These are phyloP conservation scores for Pegea sp. DNA, from an alignment of 23 tunicate genomes.

Conservation along the genomic window DNA sequence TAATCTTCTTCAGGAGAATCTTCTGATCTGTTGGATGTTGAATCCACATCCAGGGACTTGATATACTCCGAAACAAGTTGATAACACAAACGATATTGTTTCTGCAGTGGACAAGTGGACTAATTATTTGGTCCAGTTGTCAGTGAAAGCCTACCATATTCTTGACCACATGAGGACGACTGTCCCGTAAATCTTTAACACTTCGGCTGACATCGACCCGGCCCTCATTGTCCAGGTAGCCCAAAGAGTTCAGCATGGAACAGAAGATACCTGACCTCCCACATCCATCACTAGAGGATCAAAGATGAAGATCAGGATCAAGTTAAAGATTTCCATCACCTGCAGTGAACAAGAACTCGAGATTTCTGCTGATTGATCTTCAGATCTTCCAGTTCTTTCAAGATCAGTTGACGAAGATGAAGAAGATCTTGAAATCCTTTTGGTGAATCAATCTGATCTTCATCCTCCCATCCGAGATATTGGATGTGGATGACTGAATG, in stretches of 20 bases:
- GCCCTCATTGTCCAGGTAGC: constrained; percentile 22
- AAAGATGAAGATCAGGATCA: background rate
- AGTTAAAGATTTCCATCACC: constrained; percentile 6
- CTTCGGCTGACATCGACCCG: constrained; percentile 48
- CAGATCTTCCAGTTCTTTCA: constrained; percentile 4
- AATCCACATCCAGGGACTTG: no score
- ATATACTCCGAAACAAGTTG: no score
- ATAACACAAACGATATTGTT: no score
- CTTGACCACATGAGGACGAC: constrained; percentile 59
- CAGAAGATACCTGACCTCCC: constrained; percentile 64
- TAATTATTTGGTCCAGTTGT: no score
- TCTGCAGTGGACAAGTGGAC: no score
- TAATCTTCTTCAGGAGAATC: no score
- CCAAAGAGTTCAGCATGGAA: constrained; percentile 22
- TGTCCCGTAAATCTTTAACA: constrained; percentile 71
- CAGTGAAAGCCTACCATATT: no score
- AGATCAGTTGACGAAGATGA: no score
- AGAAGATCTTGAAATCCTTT: no score
- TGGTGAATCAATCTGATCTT: no score
- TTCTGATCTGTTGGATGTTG: no score
- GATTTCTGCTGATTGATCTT: constrained; percentile 9
- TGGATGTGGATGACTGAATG: constrained; percentile 6
- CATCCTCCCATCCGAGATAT: background rate
- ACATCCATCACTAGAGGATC: constrained; percentile 45
- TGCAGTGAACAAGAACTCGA: constrained; percentile 65